Base-by-base conservation (phyloP, 2,888 invertebrate genomes). In the Mantis religiosa region DNA sequence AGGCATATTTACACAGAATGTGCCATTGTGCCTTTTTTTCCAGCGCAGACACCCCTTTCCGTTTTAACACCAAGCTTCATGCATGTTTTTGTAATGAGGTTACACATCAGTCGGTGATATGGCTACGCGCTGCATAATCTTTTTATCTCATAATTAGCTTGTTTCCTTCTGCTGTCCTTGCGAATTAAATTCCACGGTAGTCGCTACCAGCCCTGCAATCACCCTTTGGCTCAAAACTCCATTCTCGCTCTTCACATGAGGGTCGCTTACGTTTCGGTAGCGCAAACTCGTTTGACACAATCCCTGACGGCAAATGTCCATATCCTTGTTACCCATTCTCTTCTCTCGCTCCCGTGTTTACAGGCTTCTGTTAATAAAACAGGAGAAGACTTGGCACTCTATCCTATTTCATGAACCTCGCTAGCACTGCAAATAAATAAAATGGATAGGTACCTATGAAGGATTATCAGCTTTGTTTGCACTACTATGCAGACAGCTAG, bases 61-160 rank as follows among this genome's bases (percentile, higher is more conserved):
- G 54, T 71, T 71, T 71, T 71, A 20, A 20, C 54, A 71, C 54
- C 54, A 71, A 71, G 54, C 54, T 20, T 71, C 54, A 71, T 25
- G 54, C 25, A 71, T 71, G 54, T 71, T 71, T 71, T 71, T 20
- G 54, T 71, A 71, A 71, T 71, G 54, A 71, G 54, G 54, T 71
- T 71, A 71, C 54, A 71, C 54, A 71, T 71, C 54, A 71, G 54
- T 71, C 54, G 54, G 54, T 71, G 54, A 47, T 47, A 71, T 28
- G 28, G 86, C 86, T 27, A 71, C 71, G 28, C 54, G 47, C 54
- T 85, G 41, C 47, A n/a, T 27, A 81, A 86, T 86, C 86, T 81
- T 54, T 86, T 86, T 81, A 86, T 28, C 30, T 86, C 86, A 81
- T 86, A 71, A 81, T 86, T 28, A 86, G 71, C 81, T 30, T 86